A percentile compares a stretch with the other conserved stretches of the same genome.
Conservation (phyloP, 1,140 invertebrate genomes). For the Drosophila suzukii region DNA sequence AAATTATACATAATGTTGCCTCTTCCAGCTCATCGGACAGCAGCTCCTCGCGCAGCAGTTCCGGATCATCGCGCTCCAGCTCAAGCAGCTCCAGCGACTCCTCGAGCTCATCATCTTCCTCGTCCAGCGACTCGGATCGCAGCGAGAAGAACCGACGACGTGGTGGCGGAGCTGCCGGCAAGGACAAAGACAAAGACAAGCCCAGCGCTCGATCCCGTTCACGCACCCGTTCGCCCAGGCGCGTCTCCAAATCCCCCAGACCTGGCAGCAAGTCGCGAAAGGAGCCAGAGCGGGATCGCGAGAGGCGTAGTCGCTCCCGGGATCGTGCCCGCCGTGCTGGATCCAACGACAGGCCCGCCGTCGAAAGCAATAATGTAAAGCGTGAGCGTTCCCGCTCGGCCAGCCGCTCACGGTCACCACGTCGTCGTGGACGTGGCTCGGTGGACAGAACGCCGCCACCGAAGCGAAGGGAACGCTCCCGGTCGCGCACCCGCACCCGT, state of each 20-base stretch:
- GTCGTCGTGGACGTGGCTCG: conserved; percentile 68
- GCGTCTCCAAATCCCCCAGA: conserved; percentile 84
- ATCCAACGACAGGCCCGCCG: conserved; percentile 45
- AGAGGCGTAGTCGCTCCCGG: conserved; percentile 46
- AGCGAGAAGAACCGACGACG: conserved; percentile 73
- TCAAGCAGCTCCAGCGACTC: conserved; percentile 90
- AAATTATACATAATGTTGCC: neutral
- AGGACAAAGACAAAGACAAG: conserved; percentile 65
- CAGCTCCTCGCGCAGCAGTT: conserved; percentile 92
- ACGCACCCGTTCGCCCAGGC: conserved; percentile 81
- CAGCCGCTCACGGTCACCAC: conserved; percentile 73
- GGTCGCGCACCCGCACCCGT: conserved; percentile 90
- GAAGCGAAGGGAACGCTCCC: conserved; percentile 83
- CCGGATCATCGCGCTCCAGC: conserved; percentile 90
- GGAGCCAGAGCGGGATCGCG: conserved; percentile 66
- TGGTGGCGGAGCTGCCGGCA: conserved; percentile 85
- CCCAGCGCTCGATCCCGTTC: conserved; percentile 27
- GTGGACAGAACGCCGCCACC: conserved; percentile 74
- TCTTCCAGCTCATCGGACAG: conserved; percentile 72
- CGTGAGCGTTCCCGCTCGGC: conserved; percentile 65
- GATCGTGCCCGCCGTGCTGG: conserved; percentile 54
- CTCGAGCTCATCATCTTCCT: conserved; percentile 86
- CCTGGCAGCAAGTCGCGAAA: conserved; percentile 63
- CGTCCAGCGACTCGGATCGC: conserved; percentile 85
- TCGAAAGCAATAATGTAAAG: conserved; percentile 62